Evolutionary conservation across 2,113 vertebrate genomes (phyloP).

Genomic region (Semnopithecus entellus): DNA sequence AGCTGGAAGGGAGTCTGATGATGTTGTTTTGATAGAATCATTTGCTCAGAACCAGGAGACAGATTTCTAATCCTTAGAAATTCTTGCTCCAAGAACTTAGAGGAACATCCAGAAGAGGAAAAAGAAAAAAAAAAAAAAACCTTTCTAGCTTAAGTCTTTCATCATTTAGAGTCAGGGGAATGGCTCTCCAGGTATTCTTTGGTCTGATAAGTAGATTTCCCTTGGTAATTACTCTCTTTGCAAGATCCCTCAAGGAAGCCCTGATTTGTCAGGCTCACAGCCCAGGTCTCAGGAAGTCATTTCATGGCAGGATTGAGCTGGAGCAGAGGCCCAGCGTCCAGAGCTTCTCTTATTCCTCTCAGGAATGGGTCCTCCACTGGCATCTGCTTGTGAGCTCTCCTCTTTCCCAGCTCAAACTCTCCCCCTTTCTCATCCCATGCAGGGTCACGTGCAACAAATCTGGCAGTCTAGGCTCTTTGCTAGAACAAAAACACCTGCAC

Average conservation of each 20-base stretch:
- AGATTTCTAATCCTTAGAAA: neutral
- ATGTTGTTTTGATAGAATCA: neutral
- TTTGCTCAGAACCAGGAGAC: neutral
- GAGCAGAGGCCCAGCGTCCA: too few relatives aligned
- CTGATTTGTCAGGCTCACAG: too few relatives aligned
- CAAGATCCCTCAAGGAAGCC: neutral
- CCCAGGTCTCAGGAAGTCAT: accelerated
- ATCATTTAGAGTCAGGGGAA: neutral
- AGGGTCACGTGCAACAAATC: neutral
- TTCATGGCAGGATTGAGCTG: neutral
- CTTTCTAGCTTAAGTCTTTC: neutral
- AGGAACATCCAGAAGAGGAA: neutral
- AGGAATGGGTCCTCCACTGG: neutral
- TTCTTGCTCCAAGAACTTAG: neutral
- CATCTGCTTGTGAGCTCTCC: neutral
- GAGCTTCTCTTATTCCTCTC: neutral
- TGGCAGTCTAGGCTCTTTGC: neutral
- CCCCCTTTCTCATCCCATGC: too few relatives aligned
- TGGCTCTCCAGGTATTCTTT: neutral
- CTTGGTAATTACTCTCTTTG: neutral
- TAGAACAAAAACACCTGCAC: neutral
- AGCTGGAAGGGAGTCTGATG: neutral
- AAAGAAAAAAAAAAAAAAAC: too few relatives aligned
- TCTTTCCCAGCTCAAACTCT: neutral
- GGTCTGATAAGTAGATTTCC: neutral